phyloP scores from a whole-genome alignment of 30 jellyfish, hydroid and myxozoan genomes.

The Pseudorhiza aurosa region DNA sequence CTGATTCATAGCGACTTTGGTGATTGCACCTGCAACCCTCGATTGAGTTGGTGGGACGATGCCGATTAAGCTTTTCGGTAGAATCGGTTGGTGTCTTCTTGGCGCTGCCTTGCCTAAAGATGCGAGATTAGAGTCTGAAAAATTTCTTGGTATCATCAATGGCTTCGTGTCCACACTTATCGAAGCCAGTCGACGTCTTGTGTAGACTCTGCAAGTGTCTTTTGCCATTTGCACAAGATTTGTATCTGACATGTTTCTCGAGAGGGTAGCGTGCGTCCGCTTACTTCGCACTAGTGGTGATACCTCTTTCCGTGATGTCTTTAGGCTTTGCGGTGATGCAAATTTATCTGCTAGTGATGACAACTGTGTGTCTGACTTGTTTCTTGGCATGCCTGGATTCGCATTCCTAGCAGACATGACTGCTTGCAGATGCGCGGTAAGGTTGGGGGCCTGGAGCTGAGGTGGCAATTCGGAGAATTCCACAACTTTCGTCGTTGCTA shows the following conservation, averaged over 20 bases:
- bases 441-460: slow-evolving; percentile 98
- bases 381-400: slow-evolving; percentile 65
- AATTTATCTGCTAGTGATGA: slow-evolving; percentile 38
- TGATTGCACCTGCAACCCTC: slow-evolving; percentile 4
- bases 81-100: slow-evolving; percentile 66
- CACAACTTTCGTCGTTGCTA: slow-evolving; percentile 33
- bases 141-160: slow-evolving; percentile 55
- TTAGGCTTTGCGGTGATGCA: slow-evolving; percentile 31
- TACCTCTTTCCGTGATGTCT: slow-evolving; percentile 5
- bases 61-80: slow-evolving; percentile 71
- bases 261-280: slow-evolving; percentile 22
- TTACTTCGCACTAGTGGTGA: slow-evolving; percentile 19
- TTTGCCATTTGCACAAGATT: slow-evolving; percentile 61
- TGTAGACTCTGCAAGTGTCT: slow-evolving; percentile 39
- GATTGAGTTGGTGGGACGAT: slow-evolving; percentile 60
- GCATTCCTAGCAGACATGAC: slow-evolving; percentile 67
- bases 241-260: slow-evolving; percentile 77
- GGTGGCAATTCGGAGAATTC: slow-evolving; percentile 92
- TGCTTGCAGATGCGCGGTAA: slow-evolving; percentile 96
- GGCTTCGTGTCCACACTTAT: slow-evolving; percentile 58
- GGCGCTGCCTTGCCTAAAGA: slow-evolving; percentile 45
- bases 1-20: slow-evolving; percentile 38
- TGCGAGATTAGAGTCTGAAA: slow-evolving; percentile 63
- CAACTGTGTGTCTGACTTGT: slow-evolving; percentile 71
- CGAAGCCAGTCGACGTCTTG: slow-evolving; percentile 56